Evolutionary conservation across 2,113 vertebrate species (phyloP).

Genomic region (Irena cyanogastra): DNA sequence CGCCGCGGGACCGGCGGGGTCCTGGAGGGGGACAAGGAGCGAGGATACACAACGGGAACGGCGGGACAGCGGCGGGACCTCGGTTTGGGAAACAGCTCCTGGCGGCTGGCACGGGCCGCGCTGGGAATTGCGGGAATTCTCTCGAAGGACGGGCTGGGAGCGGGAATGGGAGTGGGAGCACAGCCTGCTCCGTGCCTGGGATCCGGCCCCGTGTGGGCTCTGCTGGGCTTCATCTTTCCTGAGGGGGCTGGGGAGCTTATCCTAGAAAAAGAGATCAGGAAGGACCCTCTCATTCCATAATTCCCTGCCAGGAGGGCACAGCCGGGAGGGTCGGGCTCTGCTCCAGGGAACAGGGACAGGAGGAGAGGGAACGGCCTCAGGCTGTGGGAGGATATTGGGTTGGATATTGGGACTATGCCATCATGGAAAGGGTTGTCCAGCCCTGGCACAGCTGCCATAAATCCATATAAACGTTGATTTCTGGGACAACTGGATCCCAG

Average conservation of each 20-base stretch:
- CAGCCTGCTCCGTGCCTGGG: not conserved
- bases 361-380: not conserved
- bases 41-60: not conserved
- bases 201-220: not conserved
- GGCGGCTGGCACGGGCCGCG: not conserved
- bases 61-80: not conserved
- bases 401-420: not conserved
- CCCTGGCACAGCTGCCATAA: not conserved
- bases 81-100: not conserved
- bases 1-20: accelerated
- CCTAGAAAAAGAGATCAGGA: not conserved
- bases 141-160: accelerated
- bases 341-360: not conserved
- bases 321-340: accelerated
- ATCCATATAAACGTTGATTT: not conserved
- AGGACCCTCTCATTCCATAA: not conserved
- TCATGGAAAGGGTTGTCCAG: not conserved
- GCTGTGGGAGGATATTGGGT: too few species aligned
- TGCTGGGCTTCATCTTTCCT: not conserved
- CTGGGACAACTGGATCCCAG: too few species aligned
- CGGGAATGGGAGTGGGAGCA: accelerated
- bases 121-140: not conserved
- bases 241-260: not conserved
- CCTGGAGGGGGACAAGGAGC: accelerated
- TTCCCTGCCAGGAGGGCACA: not conserved